phyloP scores from a whole-genome alignment of 2,113 vertebrate species.

The Odontesthes bonariensis region DNA sequence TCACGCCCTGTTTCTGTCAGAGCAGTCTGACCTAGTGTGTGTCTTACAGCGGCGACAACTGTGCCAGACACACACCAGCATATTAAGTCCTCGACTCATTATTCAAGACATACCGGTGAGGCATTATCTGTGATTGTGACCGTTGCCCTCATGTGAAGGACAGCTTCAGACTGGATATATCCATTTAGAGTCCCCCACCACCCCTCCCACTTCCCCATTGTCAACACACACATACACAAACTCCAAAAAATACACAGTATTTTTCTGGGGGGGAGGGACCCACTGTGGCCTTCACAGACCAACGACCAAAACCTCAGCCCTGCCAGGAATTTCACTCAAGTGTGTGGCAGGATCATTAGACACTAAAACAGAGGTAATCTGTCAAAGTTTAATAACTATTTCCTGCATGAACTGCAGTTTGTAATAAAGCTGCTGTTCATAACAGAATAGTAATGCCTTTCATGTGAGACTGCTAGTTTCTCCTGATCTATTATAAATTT shows the following conservation, averaged over 20 bases:
- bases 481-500: constrained; percentile 23
- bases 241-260: constrained; percentile 4
- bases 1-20: constrained; percentile 65
- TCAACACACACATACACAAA: constrained; percentile 18
- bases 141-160: constrained; percentile 36
- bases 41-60: constrained; percentile 26
- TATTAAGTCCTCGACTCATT: constrained; percentile 16
- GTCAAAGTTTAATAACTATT: constrained; percentile 59
- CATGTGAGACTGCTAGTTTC: constrained; percentile 6
- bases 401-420: constrained; percentile 31
- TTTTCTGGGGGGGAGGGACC: constrained; percentile 6
- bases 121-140: constrained; percentile 44
- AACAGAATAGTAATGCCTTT: constrained; percentile 14
- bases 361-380: constrained; percentile 47
- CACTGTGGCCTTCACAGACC: constrained; percentile 57
- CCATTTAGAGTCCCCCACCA: constrained; percentile 10
- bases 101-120: constrained; percentile 12
- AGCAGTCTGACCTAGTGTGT: constrained; percentile 48
- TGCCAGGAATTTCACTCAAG: constrained; percentile 71
- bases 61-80: constrained; percentile 32
- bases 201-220: not conserved
- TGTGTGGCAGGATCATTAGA: constrained; percentile 66
- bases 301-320: constrained; percentile 66
- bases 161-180: constrained; percentile 19
- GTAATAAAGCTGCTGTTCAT: constrained; percentile 6